Base-by-base conservation (phyloP, 2,113 vertebrate species). In the Poicephalus gulielmi region DNA sequence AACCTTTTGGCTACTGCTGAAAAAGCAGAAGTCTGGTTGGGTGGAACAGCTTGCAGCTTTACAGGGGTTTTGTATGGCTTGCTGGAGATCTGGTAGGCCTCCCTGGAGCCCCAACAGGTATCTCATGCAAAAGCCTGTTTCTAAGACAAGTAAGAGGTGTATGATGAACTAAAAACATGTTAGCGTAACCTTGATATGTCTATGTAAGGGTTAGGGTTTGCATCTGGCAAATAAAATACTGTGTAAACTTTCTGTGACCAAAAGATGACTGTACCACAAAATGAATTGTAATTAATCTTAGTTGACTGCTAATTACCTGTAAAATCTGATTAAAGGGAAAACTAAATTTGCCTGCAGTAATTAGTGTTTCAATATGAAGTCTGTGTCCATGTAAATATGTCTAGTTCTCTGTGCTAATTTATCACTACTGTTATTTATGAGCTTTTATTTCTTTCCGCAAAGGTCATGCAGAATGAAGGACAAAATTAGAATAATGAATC, bases 291-390 rank as follows among this genome's bases (percentile, higher is more conserved):
- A 98, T 98, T 98, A 97, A 95, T 98, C 96, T 97, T 96, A 91
- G 90, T 96, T 97, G 96, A 95, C 96, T 94, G 96, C 93, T 98
- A 97, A 98, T 98, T 98, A 98, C 96, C 97, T 98, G 96, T 82
- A 97, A 97, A 98, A 97, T 97, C 97, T 97, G 97, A 98, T 98
- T 97, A 98, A 96, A 96, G 84, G 74, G 97, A 97, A 97, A 98
- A 97, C 94, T 94, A 96, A 97, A 98, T 98, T 97, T 96, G 92
- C 96, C 93, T 96, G 55, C 76, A 90, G 77, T 93, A 97, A 98
- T 98, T 97, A 96, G 75, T 91, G 90, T 96, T 97, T 97, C 44
- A 37, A 57, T 96, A 95, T 92, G 94, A 94, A 88, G 67, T 89
- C 94, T 97, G 52, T 91, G 74, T 92, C 96, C 96, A 94, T 90